Base-by-base conservation (phyloP, 2,888 invertebrate species). In the Meiosimyza platycephala region DNA sequence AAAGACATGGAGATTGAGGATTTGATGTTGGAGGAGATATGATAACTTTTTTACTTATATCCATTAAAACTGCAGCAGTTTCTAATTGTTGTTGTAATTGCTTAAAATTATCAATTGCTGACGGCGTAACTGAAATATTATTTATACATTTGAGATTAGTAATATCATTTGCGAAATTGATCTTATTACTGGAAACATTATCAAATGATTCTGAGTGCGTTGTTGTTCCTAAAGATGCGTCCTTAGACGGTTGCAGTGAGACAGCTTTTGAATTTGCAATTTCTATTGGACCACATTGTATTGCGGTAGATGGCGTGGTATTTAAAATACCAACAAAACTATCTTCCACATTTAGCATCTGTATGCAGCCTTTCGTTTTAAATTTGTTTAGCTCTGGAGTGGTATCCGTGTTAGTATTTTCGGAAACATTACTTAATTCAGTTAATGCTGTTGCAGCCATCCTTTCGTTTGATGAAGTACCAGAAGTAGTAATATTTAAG, bases 31-130 rank as follows among this genome's bases (percentile, higher is more conserved):
- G 87, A 65, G 87, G 86, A 73, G 87, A 86, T 75, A 87, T 85
- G 65, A 87, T 83, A 63, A 84, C 85, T 80, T 87, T 87, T 80
- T 87, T 87, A 80, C 88, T 87, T 75, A 88, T 88, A 78, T 88
- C 86, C 86, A 88, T 87, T 72, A 87, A 78, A 66, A 88, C 87
- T 64, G 86, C 86, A 69, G 88, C 87, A 72, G 87, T 88, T 82
- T 88, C 88, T 69, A 87, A 79, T 77, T 86, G 86, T 75, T 87
- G 87, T 76, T 86, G 85, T 69, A 85, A 78, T 78, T 84, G 83
- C 50, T 80, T 82, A 66, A 84, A 79, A 72, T 81, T 79, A 60
- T 83, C 80, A 52, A 79, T 76, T 69, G 65, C 64, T 76, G 66
- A 70, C 75, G 74, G 47, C 60, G 67, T 64, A 3, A 28, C 15